These are phyloP conservation scores for Gymnogyps californianus DNA, from an alignment of 2,113 vertebrate species.

Conservation along the genomic window DNA sequence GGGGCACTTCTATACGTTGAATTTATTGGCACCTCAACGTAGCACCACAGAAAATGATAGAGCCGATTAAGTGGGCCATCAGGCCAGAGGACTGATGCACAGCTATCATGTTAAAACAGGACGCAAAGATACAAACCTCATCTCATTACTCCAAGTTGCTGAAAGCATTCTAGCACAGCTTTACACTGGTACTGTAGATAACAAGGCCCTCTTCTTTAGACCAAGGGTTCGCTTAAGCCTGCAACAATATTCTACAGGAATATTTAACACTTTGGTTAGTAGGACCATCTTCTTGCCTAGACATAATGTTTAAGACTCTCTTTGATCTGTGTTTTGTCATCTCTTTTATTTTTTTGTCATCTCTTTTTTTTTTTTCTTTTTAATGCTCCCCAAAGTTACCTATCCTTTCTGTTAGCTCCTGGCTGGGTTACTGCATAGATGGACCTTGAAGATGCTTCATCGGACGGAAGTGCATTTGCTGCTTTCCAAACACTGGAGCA, in stretches of 20 bases:
- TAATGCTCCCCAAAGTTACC: not conserved
- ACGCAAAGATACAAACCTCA: not conserved
- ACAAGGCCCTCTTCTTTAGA: not conserved
- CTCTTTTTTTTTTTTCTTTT: not conserved
- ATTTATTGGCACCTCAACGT: not conserved
- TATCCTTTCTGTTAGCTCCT: not conserved
- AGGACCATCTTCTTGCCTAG: not conserved
- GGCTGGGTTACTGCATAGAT: not conserved
- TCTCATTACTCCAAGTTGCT: not conserved
- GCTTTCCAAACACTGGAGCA: not conserved
- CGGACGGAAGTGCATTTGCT: not conserved
- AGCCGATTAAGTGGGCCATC: accelerated
- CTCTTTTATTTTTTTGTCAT: not conserved
- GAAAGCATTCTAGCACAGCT: not conserved
- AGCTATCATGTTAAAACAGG: not conserved
- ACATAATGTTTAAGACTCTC: not conserved
- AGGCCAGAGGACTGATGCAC: not conserved
- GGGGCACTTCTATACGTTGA: not conserved
- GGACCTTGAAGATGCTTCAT: not conserved
- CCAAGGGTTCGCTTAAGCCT: not conserved
- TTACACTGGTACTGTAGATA: not conserved
- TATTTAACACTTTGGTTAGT: not conserved
- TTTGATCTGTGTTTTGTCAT: not conserved
- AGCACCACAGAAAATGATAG: not conserved
- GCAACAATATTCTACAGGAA: not conserved